Percentiles rank a stretch among this genome's conserved stretches.
These are phyloP conservation scores for Tupaia chinensis DNA, from an alignment of 2,113 vertebrate genomes.

Conservation along the genomic window DNA sequence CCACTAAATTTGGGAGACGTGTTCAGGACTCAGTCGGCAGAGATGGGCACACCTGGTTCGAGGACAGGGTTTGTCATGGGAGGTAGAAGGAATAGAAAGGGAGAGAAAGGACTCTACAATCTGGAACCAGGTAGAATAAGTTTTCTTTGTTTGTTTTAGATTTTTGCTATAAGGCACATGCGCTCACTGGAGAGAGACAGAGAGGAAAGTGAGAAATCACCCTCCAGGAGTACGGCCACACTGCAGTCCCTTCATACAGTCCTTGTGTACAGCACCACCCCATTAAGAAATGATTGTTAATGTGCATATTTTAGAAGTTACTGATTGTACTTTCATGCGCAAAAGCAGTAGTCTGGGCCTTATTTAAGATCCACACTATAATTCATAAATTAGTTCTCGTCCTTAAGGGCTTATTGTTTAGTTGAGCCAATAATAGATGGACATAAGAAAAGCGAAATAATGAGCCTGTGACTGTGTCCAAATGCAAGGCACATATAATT, in stretches of 20 bases:
- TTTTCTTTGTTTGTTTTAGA: too few species aligned
- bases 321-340: slow-evolving; percentile 4
- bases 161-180: too few species aligned
- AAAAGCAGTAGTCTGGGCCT: slow-evolving; percentile 10
- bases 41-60: background rate
- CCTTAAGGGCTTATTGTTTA: background rate
- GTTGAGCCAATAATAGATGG: slow-evolving; percentile 27
- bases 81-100: background rate
- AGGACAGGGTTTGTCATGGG: background rate
- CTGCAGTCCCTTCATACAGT: too few species aligned
- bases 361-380: background rate
- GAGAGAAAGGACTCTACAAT: background rate
- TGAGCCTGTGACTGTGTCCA: background rate
- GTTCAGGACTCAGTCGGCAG: background rate
- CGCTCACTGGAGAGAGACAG: too few species aligned
- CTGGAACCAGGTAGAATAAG: background rate
- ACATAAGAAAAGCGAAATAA: background rate
- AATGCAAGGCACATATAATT: background rate
- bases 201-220: too few species aligned
- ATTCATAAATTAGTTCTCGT: slow-evolving; percentile 19
- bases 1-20: background rate
- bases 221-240: too few species aligned
- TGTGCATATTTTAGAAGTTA: slow-evolving; percentile 49
- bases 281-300: background rate
- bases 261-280: background rate